phyloP scores from a whole-genome alignment of 2,888 invertebrate species.

The Drosophila longiperda region DNA sequence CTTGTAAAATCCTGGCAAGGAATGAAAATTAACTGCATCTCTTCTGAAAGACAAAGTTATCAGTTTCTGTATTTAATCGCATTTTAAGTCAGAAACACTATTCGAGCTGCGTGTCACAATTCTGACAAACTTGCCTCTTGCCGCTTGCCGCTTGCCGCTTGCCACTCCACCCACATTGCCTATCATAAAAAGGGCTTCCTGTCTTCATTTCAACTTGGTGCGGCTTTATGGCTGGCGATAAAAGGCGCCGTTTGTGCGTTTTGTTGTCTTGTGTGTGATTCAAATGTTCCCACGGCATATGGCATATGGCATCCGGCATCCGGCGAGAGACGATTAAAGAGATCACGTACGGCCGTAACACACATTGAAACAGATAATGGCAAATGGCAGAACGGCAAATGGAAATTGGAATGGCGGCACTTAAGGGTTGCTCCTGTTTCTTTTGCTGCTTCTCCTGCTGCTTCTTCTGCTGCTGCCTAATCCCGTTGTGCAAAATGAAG shows the following conservation, averaged over 20 bases:
- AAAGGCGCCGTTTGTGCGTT: constrained; percentile 39
- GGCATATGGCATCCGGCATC: constrained; percentile 21
- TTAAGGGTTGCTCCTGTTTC: constrained; percentile 54
- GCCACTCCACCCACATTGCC: constrained; percentile 13
- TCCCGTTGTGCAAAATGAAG: constrained; percentile 73
- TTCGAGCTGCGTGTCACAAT: constrained; percentile 60
- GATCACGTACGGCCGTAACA: constrained; percentile 75
- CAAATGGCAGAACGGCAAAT: constrained; percentile 61
- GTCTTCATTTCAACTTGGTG: constrained; percentile 55
- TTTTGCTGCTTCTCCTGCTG: constrained; percentile 27
- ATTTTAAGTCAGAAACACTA: constrained; percentile 61
- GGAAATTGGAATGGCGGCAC: constrained; percentile 62
- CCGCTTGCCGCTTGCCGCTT: neutral
- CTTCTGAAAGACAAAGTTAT: constrained; percentile 58
- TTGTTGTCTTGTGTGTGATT: constrained; percentile 24
- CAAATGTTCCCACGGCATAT: constrained; percentile 64
- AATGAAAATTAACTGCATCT: neutral
- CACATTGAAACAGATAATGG: constrained; percentile 38
- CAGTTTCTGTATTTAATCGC: constrained; percentile 43
- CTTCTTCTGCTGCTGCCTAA: constrained; percentile 52
- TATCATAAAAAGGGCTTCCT: constrained; percentile 51
- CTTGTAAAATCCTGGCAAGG: neutral
- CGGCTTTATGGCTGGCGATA: constrained; percentile 49
- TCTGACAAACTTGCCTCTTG: constrained; percentile 22
- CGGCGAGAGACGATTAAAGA: constrained; percentile 49